These are phyloP conservation scores for Odontomyia ornata DNA, from an alignment of 2,888 invertebrate genomes.

Conservation along the genomic window DNA sequence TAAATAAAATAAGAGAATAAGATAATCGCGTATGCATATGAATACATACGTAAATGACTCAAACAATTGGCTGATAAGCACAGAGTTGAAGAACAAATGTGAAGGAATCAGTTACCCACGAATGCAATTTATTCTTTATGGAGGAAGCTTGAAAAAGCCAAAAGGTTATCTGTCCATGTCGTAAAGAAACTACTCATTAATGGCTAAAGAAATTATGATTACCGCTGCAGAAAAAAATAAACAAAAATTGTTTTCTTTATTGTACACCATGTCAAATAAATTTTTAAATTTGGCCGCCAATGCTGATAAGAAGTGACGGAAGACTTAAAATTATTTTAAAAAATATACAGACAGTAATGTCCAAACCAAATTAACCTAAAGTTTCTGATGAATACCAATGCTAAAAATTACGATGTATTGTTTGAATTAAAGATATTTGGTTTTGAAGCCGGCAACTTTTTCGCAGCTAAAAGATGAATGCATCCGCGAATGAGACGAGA, in stretches of 20 bases:
- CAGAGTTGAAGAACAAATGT: background rate
- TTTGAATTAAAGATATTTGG: background rate
- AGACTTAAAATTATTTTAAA: too few relatives aligned
- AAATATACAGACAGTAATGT: too few relatives aligned
- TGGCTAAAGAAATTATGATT: background rate
- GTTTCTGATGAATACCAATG: too few relatives aligned
- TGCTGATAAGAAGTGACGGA: background rate
- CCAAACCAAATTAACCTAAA: too few relatives aligned
- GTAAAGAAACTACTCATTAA: background rate
- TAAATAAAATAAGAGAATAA: background rate
- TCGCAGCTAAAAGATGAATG: background rate
- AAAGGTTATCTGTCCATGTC: constrained; percentile 11
- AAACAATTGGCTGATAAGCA: background rate
- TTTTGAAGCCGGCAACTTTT: background rate
- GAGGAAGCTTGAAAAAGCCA: background rate
- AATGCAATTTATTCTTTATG: background rate
- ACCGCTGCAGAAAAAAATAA: too few relatives aligned
- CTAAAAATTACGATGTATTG: background rate
- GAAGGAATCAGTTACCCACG: background rate
- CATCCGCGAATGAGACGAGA: too few relatives aligned
- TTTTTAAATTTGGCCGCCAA: background rate
- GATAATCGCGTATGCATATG: too few relatives aligned
- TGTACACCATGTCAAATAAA: background rate
- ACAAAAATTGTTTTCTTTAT: too few relatives aligned
- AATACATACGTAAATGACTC: background rate